Conservation (phyloP, 2,797 vertebrate species). For the Macropus fuliginosus region DNA sequence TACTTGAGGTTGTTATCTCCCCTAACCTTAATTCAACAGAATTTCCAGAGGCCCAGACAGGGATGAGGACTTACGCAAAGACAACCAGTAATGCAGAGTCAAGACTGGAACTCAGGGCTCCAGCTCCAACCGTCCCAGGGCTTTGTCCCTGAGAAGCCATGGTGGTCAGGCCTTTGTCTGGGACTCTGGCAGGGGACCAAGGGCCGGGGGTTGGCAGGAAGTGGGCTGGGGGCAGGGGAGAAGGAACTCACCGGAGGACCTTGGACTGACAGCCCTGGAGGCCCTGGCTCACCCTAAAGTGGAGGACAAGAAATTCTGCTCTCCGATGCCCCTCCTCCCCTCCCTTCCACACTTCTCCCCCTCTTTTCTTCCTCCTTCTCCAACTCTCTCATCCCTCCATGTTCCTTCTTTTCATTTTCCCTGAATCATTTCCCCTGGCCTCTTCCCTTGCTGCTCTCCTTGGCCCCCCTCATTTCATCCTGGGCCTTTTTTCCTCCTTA, state of each 20-base stretch:
- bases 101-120: neutral
- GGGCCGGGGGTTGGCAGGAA: neutral
- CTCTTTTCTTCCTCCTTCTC: neutral
- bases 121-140: neutral
- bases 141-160: neutral
- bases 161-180: neutral
- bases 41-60: slow-evolving; percentile 1
- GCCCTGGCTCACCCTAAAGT: slow-evolving; percentile 85
- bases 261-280: slow-evolving; percentile 71
- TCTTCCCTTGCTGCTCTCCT: neutral
- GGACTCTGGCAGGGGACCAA: neutral
- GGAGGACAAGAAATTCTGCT: neutral
- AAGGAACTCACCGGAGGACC: slow-evolving; percentile 83
- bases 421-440: neutral
- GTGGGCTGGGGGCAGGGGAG: neutral
- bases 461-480: neutral
- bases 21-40: slow-evolving; percentile 25
- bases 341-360: neutral
- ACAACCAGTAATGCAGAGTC: neutral
- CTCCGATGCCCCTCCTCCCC: neutral
- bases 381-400: neutral
- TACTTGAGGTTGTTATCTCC: neutral
- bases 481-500: neutral
- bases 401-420: neutral
- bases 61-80: neutral